Conservation (phyloP, 2,888 invertebrate genomes). For the Thera obeliscata region DNA sequence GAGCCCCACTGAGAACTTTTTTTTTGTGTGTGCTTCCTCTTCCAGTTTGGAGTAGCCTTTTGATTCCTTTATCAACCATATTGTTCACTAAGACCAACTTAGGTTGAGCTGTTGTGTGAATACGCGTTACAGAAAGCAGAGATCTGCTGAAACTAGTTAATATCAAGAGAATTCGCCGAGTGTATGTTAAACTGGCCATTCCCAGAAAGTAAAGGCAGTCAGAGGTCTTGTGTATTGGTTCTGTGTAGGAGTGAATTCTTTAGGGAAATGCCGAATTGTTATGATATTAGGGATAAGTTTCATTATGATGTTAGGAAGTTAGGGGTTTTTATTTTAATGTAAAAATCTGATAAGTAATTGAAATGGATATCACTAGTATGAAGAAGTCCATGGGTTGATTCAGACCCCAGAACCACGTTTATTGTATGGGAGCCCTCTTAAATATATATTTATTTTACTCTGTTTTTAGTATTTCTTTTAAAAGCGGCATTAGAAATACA, state of each 20-base stretch:
- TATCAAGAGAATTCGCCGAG: not conserved
- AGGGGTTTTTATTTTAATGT: not conserved
- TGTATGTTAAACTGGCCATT: not conserved
- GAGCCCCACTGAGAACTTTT: too few species aligned
- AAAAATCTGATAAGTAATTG: too few species aligned
- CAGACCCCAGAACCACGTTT: too few species aligned
- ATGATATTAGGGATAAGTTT: slow-evolving; percentile 2
- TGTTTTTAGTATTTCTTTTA: too few species aligned
- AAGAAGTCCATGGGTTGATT: too few species aligned
- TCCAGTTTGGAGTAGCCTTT: not conserved
- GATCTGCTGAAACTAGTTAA: not conserved
- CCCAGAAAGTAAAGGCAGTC: not conserved
- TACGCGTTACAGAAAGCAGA: not conserved
- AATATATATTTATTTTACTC: too few species aligned
- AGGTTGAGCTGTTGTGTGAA: not conserved
- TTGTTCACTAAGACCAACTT: not conserved
- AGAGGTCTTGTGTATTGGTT: slow-evolving; percentile 4
- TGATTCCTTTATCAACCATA: not conserved
- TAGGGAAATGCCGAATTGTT: slow-evolving; percentile 4
- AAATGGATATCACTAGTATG: too few species aligned
- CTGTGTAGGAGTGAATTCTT: not conserved
- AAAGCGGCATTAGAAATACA: too few species aligned
- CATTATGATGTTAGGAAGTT: not conserved
- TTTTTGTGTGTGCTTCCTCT: not conserved
- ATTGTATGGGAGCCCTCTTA: too few species aligned